Base-by-base conservation (phyloP, 2,888 invertebrate genomes). In the Sinhomidia bicolor region DNA sequence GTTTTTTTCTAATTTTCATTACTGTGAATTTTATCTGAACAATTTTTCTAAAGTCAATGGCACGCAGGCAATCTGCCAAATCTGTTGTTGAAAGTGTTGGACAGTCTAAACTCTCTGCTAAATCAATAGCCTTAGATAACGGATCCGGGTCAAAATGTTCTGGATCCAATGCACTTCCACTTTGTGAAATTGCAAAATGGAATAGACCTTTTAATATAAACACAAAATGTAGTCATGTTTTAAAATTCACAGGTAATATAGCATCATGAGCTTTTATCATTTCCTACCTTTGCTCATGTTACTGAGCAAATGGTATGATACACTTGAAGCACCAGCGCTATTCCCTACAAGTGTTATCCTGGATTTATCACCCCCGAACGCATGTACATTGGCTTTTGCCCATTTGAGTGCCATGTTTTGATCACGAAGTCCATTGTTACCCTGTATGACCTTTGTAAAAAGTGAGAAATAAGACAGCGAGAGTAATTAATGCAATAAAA, bases 381-480 rank as follows among this genome's bases (percentile, higher is more conserved):
- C 26, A 23, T 74, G 65, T 10, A 89, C 62, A 29, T 90, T 89
- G 0, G 78, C 62, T 54, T 88, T 82, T 0, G 89, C 26, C 91
- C 91, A 91, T 9, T 51, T 47, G 3, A 91, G 17, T 0, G 89
- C 90, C 29, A 57, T n/a, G 5, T 29, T 44, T 84, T 89, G 89
- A 79, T 91, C 91, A 23, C 36, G 47, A 10, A 91, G 62, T 1
- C 92, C 92, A 17, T 78, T 62, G 62, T 92, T 92, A 3, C 92
- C 91, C 47, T 90, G 90, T 47, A 92, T 82, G 0, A 85, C 76
- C 12, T 82, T 20, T 1, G n/a, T n/a, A n/a, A n/a, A n/a, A n/a
- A n/a, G n/a, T n/a, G n/a, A n/a, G n/a, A n/a, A n/a, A n/a, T n/a
- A n/a, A n/a, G n/a, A n/a, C n/a, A 23, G 20, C 2, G 17, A 36